Evolutionary conservation across 2,113 vertebrate genomes (phyloP), one percentile per base, ranked within the genome.

Genomic region (Amblyopsis rosae): DNA sequence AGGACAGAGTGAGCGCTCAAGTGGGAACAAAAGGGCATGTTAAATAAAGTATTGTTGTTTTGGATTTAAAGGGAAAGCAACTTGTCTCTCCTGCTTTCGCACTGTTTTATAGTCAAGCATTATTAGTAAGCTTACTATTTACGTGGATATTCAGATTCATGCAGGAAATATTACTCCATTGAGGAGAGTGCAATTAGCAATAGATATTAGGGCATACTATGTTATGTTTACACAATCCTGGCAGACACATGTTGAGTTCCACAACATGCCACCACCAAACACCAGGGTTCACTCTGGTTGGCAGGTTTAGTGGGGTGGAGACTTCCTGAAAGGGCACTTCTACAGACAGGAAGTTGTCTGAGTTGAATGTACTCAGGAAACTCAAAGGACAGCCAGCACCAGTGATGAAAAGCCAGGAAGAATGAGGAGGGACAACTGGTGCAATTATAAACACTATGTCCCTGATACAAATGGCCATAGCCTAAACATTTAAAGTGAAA

Each of bases 311-410:
- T 35, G 41, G 6, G 10, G 13, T 13, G 54, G 46, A 16, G 49
- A 15, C 56, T 82, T 84, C 67, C 73, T 69, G 73, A 9, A 65
- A 76, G 53, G 70, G 48, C 1, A 1, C 63, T 81, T 82, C 71
- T 80, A 54, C 64, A 85, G 77, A 82, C 85, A 75, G 82, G 86
- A 89, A 80, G 51, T 1, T 4, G 57, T 61, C 68, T 68, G 13
- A 83, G 71, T 19, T 67, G 47, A 84, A 83, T 77, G 75, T 59
- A 69, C 67, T 72, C 69, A 84, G 79, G 83, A 85, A 80, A 68
- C 19, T 59, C 15, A 26, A 33, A 53, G 74, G 69, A 75, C 60
- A 35, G 15, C 19, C 56, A 19, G 53, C 26, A 67, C 15, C 35
- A 56, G 51, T 7, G 51, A 54, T 7, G n/a, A 65, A 51, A 51